Percentiles rank a stretch among this genome's conserved stretches.
Evolutionary conservation across 2,113 vertebrate species (phyloP).

Genomic region (Pogona vitticeps): DNA sequence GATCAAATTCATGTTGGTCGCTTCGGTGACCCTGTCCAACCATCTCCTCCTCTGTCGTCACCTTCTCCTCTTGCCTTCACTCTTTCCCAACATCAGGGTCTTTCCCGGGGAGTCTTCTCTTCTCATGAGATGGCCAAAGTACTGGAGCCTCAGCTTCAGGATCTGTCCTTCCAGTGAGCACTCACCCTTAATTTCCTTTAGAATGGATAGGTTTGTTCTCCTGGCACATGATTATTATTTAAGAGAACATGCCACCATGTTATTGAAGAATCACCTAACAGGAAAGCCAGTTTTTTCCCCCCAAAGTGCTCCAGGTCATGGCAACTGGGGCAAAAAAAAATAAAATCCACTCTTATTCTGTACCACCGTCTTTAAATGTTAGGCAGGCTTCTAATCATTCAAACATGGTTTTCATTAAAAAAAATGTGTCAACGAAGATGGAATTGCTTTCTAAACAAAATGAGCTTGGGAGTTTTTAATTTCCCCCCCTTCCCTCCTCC

Average conservation of each 20-base stretch:
- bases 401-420: conserved; percentile 71
- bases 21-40: too few species aligned
- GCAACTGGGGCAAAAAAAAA: neutral
- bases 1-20: too few species aligned
- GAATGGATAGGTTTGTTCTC: too few species aligned
- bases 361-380: conserved; percentile 44
- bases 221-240: neutral
- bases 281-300: neutral
- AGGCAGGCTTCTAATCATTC: conserved; percentile 61
- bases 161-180: too few species aligned
- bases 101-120: too few species aligned
- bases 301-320: neutral
- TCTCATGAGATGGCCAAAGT: too few species aligned
- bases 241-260: neutral
- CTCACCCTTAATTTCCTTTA: too few species aligned
- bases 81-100: too few species aligned
- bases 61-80: too few species aligned
- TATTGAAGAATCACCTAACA: neutral
- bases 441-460: conserved; percentile 60
- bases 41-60: too few species aligned
- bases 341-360: neutral
- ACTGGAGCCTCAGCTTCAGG: too few species aligned
- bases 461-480: conserved; percentile 57
- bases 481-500: neutral
- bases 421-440: conserved; percentile 57